Evolutionary conservation across 35 echinoderm and acorn worm species (phyloP).

Genomic region (Nesometra sesokonis): DNA sequence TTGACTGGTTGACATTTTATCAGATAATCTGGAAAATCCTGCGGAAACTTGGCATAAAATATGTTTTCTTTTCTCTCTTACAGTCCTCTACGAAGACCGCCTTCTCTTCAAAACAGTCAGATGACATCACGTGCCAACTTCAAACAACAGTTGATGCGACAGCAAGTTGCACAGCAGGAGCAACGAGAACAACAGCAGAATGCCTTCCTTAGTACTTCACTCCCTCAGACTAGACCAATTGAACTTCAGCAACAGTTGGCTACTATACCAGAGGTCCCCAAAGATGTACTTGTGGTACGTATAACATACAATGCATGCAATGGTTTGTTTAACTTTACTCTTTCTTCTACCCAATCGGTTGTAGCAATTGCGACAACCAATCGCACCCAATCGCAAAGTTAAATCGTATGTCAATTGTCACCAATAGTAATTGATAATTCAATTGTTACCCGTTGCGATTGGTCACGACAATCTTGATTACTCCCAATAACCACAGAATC

Average conservation of each 20-base stretch:
- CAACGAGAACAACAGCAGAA: not conserved
- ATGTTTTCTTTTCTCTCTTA: not conserved
- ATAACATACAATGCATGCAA: too few species aligned
- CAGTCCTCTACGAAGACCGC: not conserved
- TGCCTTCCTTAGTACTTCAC: not conserved
- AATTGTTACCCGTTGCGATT: too few species aligned
- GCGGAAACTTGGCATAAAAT: not conserved
- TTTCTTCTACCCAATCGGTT: too few species aligned
- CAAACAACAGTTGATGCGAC: conserved; percentile 17
- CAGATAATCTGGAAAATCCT: too few species aligned
- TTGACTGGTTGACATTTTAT: too few species aligned
- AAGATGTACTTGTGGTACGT: not conserved
- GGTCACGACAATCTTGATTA: too few species aligned
- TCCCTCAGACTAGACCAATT: not conserved
- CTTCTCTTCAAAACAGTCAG: not conserved
- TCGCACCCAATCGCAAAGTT: too few species aligned
- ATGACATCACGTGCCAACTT: not conserved
- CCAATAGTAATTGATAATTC: too few species aligned
- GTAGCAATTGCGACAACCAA: too few species aligned
- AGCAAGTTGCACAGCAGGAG: not conserved
- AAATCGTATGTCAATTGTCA: too few species aligned
- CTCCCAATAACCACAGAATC: too few species aligned
- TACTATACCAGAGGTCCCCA: conserved; percentile 4
- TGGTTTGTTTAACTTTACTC: too few species aligned
- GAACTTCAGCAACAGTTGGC: not conserved